Base-by-base conservation (phyloP, 2,797 vertebrate genomes). In the Ibycter americanus region DNA sequence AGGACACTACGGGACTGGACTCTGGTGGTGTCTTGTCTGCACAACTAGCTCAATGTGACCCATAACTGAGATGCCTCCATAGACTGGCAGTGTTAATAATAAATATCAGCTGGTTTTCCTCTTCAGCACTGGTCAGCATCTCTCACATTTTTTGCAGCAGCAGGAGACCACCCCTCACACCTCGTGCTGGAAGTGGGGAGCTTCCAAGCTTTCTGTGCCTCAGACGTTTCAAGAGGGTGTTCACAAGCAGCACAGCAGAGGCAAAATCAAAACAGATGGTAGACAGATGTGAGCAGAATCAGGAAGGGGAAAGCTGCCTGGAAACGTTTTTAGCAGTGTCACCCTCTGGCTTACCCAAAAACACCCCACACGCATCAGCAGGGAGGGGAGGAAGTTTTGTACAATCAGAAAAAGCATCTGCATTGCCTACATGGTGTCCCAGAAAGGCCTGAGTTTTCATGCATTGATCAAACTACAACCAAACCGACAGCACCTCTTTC, bases 251-350 rank as follows among this genome's bases (percentile, higher is more conserved):
- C 63, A 63, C 6, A 63, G 86, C 74, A 89, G 83, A 86, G 58
- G 51, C 11, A 80, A 94, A 93, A 91, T 73, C 56, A 65, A 86
- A 96, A 55, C 84, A 96, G 87, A 78, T 91, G 87, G 87, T 18
- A 58, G 76, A 88, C 91, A 95, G 84, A 93, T 97, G 91, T 70
- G 82, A 79, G 25, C 1, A 1, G 44, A 67, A 27, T 49, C 61
- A 56, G 65, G 89, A 92, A 91, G 62, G 46, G 34, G 26, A 86
- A 83, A 89, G 59, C 74, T 80, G 71, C 52, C 85, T 90, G 62
- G 32, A 65, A 90, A 79, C 20, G 66, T 62, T 96, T 86, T 74
- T 20, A 85, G 40, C 31, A 81, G 61, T 72, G 76, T 87, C 89
- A 80, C 31, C 29, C 52, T 89, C 55, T 86, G 49, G 31, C 61